Conservation (phyloP, 2,113 vertebrate genomes). For the Riparia riparia region DNA sequence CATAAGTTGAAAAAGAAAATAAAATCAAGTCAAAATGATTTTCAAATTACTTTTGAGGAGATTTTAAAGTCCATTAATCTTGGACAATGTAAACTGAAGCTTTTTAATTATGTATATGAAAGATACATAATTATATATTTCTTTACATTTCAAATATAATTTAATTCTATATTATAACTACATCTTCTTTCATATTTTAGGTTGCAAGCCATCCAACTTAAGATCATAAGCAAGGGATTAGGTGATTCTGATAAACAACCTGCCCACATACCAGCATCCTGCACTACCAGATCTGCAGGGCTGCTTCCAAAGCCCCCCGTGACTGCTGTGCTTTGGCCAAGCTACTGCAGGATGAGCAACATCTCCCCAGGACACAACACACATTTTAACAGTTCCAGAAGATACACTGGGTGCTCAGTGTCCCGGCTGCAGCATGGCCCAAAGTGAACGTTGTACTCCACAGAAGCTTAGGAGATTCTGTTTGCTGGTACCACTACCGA, state of each 20-base stretch:
- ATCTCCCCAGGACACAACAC: neutral
- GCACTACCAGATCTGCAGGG: neutral
- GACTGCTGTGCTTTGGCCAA: neutral
- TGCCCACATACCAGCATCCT: neutral
- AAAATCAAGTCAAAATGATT: neutral
- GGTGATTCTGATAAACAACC: neutral
- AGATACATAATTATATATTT: neutral
- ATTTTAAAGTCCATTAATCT: neutral
- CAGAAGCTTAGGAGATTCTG: neutral
- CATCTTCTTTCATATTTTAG: neutral
- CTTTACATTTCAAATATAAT: neutral
- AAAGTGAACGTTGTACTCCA: accelerated
- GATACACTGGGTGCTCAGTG: neutral
- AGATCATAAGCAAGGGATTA: neutral
- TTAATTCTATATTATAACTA: neutral
- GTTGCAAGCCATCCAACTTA: neutral
- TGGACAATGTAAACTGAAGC: neutral
- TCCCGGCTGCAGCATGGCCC: accelerated
- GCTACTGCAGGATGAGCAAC: neutral
- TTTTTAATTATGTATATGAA: neutral
- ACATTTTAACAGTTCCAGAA: neutral
- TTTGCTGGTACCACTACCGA: neutral
- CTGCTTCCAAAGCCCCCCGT: neutral
- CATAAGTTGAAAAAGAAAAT: neutral
- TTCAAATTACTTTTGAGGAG: neutral